Evolutionary conservation across 2,113 vertebrate species (phyloP), one percentile per base, ranked within the genome.

Genomic region (Nothocercus nigrocapillus): DNA sequence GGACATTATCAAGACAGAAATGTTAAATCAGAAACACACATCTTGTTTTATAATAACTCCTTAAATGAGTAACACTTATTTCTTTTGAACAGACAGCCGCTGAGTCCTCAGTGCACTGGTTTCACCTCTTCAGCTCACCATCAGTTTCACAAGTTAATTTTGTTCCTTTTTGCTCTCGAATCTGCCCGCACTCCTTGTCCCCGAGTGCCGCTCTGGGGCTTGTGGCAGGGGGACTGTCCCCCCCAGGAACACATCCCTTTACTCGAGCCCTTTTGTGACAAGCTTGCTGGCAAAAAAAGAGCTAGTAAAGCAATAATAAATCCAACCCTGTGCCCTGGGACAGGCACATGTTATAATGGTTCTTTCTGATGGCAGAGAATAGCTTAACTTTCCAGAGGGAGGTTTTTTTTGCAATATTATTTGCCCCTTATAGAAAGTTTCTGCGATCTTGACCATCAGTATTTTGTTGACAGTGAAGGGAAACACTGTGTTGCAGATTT

Each of bases 11-110:
- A 73, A 94, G 66, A 85, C 25, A 85, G 76, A 63, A 49, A 78
- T 67, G 68, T 45, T 8, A 74, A 93, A 94, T 85, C 63, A 85
- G 77, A 88, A 90, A 90, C 82, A 93, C 88, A 64, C 56, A 59
- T 87, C 80, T 74, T 22, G 1, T 59, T 68, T 84, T 76, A 2
- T 56, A 72, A 72, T 28, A 64, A 82, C 66, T 36, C 66, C 73
- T 75, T 16, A 36, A 62, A 76, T 91, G 78, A 40, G 90, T 72
- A 90, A 47, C 58, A 36, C 40, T 18, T 34, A 36, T 91, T 88
- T 70, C 47, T 91, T 93, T 36, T 10, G n/a, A 56, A 80, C 79
- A 51, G 64, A 82, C 82, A 77, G 82, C 36, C 82, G 4, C 30
- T 0, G 22, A 40, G 78, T 28, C 9, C 85, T 80, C 18, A 14